Percentiles rank a stretch among this genome's conserved stretches.
Conservation (phyloP, 1,140 invertebrate species). For the Olivierus martensii region DNA sequence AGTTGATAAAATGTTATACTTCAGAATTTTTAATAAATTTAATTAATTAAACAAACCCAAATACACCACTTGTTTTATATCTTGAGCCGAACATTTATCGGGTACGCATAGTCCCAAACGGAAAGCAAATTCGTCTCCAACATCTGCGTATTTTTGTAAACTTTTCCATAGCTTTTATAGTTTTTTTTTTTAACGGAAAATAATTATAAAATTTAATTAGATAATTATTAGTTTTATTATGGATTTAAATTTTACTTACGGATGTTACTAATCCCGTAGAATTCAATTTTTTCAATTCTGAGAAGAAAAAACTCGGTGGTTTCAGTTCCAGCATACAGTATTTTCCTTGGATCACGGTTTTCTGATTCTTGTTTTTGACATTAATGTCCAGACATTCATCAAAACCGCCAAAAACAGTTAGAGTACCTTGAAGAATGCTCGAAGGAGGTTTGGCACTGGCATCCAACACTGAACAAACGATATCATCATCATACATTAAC, state of each 20-base stretch:
- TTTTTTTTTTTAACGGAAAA: too few species aligned
- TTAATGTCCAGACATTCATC: conserved; percentile 24
- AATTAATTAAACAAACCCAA: neutral
- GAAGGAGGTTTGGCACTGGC: conserved; percentile 25
- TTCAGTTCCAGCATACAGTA: conserved; percentile 10
- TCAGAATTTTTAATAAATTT: too few species aligned
- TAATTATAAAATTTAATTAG: too few species aligned
- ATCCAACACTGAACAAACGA: conserved; percentile 22
- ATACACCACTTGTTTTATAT: neutral
- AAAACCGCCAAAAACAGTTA: conserved; percentile 27
- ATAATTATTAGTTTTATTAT: too few species aligned
- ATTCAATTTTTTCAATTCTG: too few species aligned
- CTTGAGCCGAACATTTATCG: neutral
- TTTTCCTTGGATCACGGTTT: conserved; percentile 3
- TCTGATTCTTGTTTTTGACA: conserved; percentile 3
- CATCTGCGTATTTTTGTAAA: too few species aligned
- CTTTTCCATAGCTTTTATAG: too few species aligned
- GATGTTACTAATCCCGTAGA: too few species aligned
- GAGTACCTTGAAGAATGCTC: conserved; percentile 26
- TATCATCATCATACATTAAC: too few species aligned
- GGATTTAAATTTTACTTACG: too few species aligned
- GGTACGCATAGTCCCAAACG: neutral
- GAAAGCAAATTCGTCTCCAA: too few species aligned
- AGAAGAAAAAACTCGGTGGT: neutral
- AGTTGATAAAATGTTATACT: too few species aligned